Evolutionary conservation across 2,113 vertebrate species (phyloP).

Genomic region (Rostratula benghalensis): DNA sequence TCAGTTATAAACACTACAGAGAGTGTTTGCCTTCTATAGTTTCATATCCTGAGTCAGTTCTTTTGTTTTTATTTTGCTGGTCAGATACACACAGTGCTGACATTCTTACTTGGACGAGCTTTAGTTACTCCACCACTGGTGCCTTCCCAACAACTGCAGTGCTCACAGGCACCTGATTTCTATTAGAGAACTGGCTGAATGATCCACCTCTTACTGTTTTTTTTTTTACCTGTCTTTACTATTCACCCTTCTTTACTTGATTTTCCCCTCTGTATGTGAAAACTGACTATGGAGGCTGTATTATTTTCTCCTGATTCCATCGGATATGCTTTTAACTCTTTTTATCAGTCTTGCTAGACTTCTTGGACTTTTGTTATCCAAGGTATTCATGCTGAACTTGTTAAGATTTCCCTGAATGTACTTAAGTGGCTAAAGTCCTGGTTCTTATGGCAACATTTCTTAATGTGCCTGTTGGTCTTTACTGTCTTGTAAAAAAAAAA

Average conservation of each 20-base stretch:
- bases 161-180: background rate
- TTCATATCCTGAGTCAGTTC: background rate
- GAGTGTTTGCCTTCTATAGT: background rate
- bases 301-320: background rate
- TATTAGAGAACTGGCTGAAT: background rate
- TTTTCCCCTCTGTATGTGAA: background rate
- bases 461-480: background rate
- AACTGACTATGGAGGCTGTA: background rate
- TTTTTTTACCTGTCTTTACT: background rate
- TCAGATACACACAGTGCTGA: background rate
- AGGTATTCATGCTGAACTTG: background rate
- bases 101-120: background rate
- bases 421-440: background rate
- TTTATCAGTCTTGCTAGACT: background rate
- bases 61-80: background rate
- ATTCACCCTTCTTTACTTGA: background rate
- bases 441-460: background rate
- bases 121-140: background rate
- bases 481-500: background rate
- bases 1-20: background rate
- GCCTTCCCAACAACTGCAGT: rapidly evolving
- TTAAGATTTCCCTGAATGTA: background rate
- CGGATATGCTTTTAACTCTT: background rate
- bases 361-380: background rate
- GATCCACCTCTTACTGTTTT: background rate